Conservation (phyloP, 2,797 vertebrate genomes). For the Erethizon dorsatum region DNA sequence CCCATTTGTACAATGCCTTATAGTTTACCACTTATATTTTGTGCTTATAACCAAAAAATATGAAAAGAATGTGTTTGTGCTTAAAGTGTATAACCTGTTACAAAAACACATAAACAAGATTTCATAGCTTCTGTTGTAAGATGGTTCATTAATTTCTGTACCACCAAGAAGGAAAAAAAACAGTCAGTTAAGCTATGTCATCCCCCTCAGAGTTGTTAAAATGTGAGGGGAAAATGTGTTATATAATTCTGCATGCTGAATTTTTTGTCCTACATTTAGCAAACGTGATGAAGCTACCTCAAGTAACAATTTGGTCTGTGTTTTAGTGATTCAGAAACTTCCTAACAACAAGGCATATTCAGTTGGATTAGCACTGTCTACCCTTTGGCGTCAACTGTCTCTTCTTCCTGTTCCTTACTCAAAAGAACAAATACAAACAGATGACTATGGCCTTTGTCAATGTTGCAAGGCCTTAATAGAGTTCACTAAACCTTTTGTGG, state of each 20-base stretch:
- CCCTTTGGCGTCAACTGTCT: slow-evolving; percentile 93
- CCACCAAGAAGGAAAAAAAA: slow-evolving; percentile 2
- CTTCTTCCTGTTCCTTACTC: slow-evolving; percentile 95
- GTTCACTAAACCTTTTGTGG: slow-evolving; percentile 93
- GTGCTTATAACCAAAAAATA: slow-evolving; percentile 49
- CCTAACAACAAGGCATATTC: slow-evolving; percentile 90
- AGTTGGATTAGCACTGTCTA: slow-evolving; percentile 92
- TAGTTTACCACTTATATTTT: slow-evolving; percentile 55
- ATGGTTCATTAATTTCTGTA: neutral
- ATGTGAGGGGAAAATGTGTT: neutral
- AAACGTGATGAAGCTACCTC: neutral
- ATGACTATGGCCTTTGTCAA: slow-evolving; percentile 92
- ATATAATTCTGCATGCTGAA: neutral
- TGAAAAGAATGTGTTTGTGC: slow-evolving; percentile 14
- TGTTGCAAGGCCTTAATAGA: slow-evolving; percentile 92
- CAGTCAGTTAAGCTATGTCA: neutral
- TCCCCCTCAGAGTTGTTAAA: slow-evolving; percentile 35
- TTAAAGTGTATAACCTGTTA: neutral
- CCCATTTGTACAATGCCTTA: slow-evolving; percentile 38
- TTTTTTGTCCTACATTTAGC: neutral
- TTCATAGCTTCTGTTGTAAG: neutral
- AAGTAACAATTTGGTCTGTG: slow-evolving; percentile 77
- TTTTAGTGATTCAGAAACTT: slow-evolving; percentile 93
- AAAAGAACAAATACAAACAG: slow-evolving; percentile 92
- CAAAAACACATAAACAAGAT: slow-evolving; percentile 1